Evolutionary conservation across 2,113 vertebrate species (phyloP).

Genomic region (Nothoprocta perdicaria): DNA sequence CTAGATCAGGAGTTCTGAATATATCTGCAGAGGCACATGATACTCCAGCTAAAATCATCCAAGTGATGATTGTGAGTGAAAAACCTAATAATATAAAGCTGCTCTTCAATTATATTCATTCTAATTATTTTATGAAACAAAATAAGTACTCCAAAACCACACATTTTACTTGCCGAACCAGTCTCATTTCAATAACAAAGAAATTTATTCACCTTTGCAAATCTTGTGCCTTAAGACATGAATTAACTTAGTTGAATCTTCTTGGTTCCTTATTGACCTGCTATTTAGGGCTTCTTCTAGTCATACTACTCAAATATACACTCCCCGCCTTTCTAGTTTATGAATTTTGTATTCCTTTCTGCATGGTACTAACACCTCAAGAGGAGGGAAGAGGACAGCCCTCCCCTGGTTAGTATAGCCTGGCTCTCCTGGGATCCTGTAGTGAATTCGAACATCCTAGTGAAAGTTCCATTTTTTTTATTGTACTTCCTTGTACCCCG

Average conservation of each 20-base stretch:
- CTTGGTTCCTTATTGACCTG: neutral
- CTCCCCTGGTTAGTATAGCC: neutral
- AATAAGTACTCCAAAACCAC: rapidly evolving
- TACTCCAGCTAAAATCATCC: neutral
- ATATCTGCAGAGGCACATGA: neutral
- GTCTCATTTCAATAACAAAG: neutral
- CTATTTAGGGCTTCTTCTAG: neutral
- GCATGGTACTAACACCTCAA: neutral
- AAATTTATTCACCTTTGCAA: neutral
- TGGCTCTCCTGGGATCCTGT: neutral
- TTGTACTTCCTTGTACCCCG: no score
- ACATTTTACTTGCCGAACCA: neutral
- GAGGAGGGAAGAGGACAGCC: neutral
- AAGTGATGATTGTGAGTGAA: neutral
- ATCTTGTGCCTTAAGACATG: neutral
- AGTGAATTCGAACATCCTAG: neutral
- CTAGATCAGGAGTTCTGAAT: neutral
- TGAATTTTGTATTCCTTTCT: neutral
- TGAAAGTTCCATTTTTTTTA: neutral
- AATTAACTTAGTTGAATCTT: neutral
- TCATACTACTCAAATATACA: neutral
- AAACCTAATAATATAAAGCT: neutral
- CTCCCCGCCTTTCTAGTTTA: neutral
- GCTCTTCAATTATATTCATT: neutral
- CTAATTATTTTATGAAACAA: neutral